A percentile compares a stretch with the other conserved stretches of the same genome.
Conservation (phyloP, 2,113 vertebrate genomes). For the Dolichallabes microphthalmus region DNA sequence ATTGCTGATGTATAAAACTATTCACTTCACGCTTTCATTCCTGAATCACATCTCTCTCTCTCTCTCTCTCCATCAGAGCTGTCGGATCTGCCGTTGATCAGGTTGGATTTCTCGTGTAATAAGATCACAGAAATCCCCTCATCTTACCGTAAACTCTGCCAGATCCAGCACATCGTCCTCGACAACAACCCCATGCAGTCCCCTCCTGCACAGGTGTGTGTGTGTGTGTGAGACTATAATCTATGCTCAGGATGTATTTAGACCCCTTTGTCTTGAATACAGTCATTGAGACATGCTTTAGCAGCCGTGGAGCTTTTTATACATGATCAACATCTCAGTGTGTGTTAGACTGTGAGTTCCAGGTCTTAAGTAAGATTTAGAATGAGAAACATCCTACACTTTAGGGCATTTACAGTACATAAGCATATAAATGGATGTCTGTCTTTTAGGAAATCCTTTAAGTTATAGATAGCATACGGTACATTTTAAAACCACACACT, state of each 20-base stretch:
- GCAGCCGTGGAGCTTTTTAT: too few species aligned
- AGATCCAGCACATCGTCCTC: slow-evolving; percentile 90
- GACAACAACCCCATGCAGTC: slow-evolving; percentile 98
- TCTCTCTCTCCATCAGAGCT: slow-evolving; percentile 74
- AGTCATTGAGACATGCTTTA: not conserved
- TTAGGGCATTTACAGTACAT: not conserved
- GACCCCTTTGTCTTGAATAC: not conserved
- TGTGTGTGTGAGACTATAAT: slow-evolving; percentile 12
- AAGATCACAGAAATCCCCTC: slow-evolving; percentile 95
- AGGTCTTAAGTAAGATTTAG: not conserved
- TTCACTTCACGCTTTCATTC: not conserved
- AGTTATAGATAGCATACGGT: too few species aligned
- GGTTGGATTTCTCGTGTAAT: slow-evolving; percentile 98
- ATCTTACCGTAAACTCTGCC: slow-evolving; percentile 88
- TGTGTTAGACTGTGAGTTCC: not conserved
- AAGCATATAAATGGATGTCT: too few species aligned
- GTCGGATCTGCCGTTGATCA: slow-evolving; percentile 89
- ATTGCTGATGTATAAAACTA: not conserved
- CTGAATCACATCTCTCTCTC: slow-evolving; percentile 30
- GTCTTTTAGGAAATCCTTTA: not conserved
- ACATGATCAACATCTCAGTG: not conserved
- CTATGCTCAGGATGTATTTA: not conserved
- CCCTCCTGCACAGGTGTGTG: slow-evolving; percentile 90
- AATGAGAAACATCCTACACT: not conserved
- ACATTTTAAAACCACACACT: too few species aligned